Evolutionary conservation across 1,140 invertebrate genomes (phyloP), one percentile per base, ranked within the genome.

Genomic region (Coenobita brevimanus): DNA sequence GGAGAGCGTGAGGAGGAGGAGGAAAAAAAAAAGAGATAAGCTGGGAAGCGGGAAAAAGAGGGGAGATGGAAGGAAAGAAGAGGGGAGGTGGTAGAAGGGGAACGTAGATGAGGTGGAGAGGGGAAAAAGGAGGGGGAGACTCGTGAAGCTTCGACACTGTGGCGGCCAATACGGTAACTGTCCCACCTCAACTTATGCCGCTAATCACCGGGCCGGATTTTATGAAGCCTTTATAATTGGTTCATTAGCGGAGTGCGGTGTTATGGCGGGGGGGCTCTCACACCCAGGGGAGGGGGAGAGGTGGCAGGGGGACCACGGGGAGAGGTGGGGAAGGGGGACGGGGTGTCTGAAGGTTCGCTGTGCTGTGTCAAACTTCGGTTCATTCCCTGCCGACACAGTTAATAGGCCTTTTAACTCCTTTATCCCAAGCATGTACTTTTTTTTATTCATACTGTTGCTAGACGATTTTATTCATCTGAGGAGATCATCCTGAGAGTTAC

Each of bases 171-270:
- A 75, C 43, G 10, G 38, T 27, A 41, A 36, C 43, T 82, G 62
- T 50, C 64, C 80, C 21, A 60, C 46, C n/a, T 50, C 80, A 82
- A 82, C n/a, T 82, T 50, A 50, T 43, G 67, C 24, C 38, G 80
- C 62, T 82, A 82, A 82, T 82, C 80, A 38, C 62, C 60, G 80
- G 21, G 50, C 62, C 38, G 46, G 80, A 82, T 82, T 82, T 82
- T 82, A 82, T 82, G 80, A 82, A 27, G 80, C 43, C 30, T 69
- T 69, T 62, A 24, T 82, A 82, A 82, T 82, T 82, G 69, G 80
- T 82, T 82, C 80, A 82, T 82, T 82, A 82, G 64, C 80, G 50
- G 21, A 60, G 64, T 69, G 80, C 27, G 17, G 60, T 21, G 60
- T 82, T 69, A 82, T 69, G 62, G 41, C 80, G 17, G 27, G 57